phyloP scores from a whole-genome alignment of 2,113 vertebrate genomes.

The Thamnaconus septentrionalis region DNA sequence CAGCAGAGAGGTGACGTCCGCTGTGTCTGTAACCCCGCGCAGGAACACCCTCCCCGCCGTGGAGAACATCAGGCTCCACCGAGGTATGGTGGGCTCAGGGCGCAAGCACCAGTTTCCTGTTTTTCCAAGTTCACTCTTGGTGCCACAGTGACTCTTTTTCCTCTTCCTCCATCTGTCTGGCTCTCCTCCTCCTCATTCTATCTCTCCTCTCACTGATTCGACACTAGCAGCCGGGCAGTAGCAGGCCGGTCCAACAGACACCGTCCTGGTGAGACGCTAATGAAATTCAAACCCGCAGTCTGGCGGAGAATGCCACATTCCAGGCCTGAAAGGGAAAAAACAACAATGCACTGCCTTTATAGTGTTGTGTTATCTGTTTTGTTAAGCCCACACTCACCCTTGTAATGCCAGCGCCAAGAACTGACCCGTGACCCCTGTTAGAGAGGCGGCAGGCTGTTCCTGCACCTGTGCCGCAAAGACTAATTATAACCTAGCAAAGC shows the following conservation, averaged over 20 bases:
- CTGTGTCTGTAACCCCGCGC: conserved; percentile 86
- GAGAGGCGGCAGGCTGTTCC: conserved; percentile 51
- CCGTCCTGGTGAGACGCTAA: conserved; percentile 64
- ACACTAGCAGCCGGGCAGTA: conserved; percentile 57
- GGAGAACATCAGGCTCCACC: conserved; percentile 91
- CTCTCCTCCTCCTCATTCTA: conserved; percentile 18
- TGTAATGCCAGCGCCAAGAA: conserved; percentile 35
- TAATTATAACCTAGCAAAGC: conserved; percentile 37
- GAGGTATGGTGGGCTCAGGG: conserved; percentile 80
- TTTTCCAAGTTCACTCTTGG: conserved; percentile 1
- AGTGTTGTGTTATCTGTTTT: conserved; percentile 40
- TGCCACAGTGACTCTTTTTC: conserved; percentile 18
- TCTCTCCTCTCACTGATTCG: conserved; percentile 46
- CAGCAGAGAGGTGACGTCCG: conserved; percentile 73
- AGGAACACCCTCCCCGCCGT: conserved; percentile 94
- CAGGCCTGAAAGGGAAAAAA: conserved; percentile 61
- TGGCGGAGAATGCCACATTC: conserved; percentile 63
- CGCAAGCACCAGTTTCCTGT: not conserved
- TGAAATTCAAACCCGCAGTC: conserved; percentile 70
- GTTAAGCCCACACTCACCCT: conserved; percentile 40
- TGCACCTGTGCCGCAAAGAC: conserved; percentile 52
- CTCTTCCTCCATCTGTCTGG: conserved; percentile 18
- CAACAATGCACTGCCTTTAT: conserved; percentile 42
- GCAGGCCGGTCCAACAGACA: conserved; percentile 61
- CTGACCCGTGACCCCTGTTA: conserved; percentile 57